Percentiles rank a stretch among this genome's conserved stretches.
Evolutionary conservation across 2,113 vertebrate species (phyloP).

Genomic region (Setophaga coronata): DNA sequence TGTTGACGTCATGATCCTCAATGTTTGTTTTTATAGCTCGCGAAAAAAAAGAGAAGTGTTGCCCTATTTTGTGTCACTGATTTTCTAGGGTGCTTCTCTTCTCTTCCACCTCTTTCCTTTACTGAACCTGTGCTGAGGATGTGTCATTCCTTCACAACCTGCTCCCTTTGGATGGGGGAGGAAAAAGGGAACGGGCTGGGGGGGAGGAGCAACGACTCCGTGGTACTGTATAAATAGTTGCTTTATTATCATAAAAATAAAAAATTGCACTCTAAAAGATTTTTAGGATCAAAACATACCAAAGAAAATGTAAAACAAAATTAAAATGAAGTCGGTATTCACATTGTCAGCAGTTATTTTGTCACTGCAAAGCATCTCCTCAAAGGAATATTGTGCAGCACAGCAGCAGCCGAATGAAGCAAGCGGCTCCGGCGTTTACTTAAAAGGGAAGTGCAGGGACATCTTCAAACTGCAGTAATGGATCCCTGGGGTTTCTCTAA

Average conservation of each 20-base stretch:
- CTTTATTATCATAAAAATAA: slow-evolving; percentile 41
- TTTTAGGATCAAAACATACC: slow-evolving; percentile 62
- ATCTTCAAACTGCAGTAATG: slow-evolving; percentile 68
- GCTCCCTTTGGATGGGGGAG: neutral
- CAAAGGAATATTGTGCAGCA: slow-evolving; percentile 67
- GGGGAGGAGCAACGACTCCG: neutral
- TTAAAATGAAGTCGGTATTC: slow-evolving; percentile 66
- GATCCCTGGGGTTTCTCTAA: slow-evolving; percentile 65
- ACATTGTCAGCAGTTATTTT: slow-evolving; percentile 73
- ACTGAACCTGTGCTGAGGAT: neutral
- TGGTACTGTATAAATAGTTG: slow-evolving; percentile 44
- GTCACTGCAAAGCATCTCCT: slow-evolving; percentile 68
- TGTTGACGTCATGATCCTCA: neutral
- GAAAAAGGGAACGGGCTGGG: neutral
- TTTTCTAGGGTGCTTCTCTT: neutral
- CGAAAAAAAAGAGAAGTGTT: neutral
- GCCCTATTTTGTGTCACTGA: slow-evolving; percentile 10
- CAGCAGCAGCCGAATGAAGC: slow-evolving; percentile 53
- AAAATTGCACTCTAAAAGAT: slow-evolving; percentile 43
- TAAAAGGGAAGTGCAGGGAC: slow-evolving; percentile 65
- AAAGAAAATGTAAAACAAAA: slow-evolving; percentile 69
- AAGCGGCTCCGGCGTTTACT: slow-evolving; percentile 31
- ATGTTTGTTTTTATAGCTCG: neutral
- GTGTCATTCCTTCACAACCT: neutral
- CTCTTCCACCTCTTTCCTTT: neutral